These are phyloP conservation scores for Gerris lacustris DNA, from an alignment of 2,888 invertebrate species.

Conservation along the genomic window DNA sequence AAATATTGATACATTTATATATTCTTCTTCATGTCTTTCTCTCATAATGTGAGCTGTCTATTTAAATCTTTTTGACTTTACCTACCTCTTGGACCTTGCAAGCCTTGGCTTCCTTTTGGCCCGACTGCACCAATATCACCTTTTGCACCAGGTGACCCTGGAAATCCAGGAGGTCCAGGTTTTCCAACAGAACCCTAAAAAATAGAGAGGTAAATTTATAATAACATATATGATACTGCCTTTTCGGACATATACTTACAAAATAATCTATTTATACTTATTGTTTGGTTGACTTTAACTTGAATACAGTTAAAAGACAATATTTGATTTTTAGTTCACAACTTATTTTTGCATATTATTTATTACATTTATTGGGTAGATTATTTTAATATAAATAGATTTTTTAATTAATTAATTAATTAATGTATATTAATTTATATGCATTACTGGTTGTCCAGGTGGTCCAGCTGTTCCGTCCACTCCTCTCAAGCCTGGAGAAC, in stretches of 20 bases:
- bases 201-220: conserved; percentile 14
- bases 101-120: conserved; percentile 67
- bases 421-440: not conserved
- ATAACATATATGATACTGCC: too few species aligned
- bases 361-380: conserved; percentile 1
- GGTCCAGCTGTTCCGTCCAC: conserved; percentile 66
- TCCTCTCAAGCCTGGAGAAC: conserved; percentile 69
- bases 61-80: too few species aligned
- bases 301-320: too few species aligned
- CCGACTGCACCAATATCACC: conserved; percentile 64
- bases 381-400: too few species aligned
- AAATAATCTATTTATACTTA: too few species aligned
- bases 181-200: conserved; percentile 65
- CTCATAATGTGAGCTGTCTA: too few species aligned
- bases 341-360: too few species aligned
- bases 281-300: too few species aligned
- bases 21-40: not conserved
- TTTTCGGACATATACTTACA: too few species aligned
- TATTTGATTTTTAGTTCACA: too few species aligned
- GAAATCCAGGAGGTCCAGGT: conserved; percentile 72
- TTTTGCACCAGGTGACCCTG: conserved; percentile 53
- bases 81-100: conserved; percentile 61
- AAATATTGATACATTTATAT: too few species aligned
- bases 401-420: too few species aligned
- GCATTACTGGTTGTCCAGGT: conserved; percentile 54